Evolutionary conservation across 2,797 vertebrate species (phyloP).

Genomic region (Caiman crocodilus): DNA sequence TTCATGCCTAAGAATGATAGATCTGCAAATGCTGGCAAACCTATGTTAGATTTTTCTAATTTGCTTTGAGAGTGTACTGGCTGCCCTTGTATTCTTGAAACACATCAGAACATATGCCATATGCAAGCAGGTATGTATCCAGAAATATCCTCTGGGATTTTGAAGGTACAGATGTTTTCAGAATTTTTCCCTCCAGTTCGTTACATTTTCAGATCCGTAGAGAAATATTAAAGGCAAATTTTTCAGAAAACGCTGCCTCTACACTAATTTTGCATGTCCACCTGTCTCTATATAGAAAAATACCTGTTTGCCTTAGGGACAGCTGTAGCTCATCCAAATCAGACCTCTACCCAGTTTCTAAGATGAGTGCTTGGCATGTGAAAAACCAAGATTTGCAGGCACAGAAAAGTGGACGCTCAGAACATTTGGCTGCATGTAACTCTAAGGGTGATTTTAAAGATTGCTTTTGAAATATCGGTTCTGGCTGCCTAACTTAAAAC

Average conservation of each 20-base stretch:
- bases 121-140: not conserved
- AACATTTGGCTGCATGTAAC: conserved; percentile 29
- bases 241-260: conserved; percentile 18
- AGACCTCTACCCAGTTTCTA: conserved; percentile 9
- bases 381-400: not conserved
- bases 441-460: not conserved
- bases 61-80: not conserved
- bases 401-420: not conserved
- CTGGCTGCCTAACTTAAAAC: not conserved
- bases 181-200: not conserved
- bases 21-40: not conserved
- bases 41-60: not conserved
- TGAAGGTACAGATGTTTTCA: conserved; percentile 25
- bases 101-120: fast-evolving
- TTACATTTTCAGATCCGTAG: conserved; percentile 11
- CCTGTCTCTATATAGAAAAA: not conserved
- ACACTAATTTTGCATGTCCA: not conserved
- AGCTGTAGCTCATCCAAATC: not conserved
- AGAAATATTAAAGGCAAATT: conserved; percentile 14
- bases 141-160: not conserved
- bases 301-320: not conserved
- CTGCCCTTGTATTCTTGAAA: not conserved
- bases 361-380: fast-evolving
- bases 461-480: not conserved
- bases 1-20: conserved; percentile 16